Base-by-base conservation (phyloP, 1,140 invertebrate species). In the Neodiprion virginianus region DNA sequence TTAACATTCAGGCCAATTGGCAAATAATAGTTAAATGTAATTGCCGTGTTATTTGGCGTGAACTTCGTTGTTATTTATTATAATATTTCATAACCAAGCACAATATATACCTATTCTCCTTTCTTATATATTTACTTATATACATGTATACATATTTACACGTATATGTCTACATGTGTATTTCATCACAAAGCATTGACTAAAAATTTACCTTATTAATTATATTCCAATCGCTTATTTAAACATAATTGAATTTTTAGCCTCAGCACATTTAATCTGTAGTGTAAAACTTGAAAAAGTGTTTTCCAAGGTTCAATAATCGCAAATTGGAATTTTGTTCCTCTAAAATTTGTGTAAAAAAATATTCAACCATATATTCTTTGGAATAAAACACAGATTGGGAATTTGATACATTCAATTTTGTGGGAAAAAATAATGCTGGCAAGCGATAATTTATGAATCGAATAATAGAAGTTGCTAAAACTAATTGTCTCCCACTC, bases 1-100 rank as follows among this genome's bases (percentile, higher is more conserved):
- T 61, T 8, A 61, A 61, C 53, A 61, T 17, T 17, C 8, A 61
- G 8, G 53, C 53, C 53, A 17, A 61, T 61, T 61, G 53, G 53
- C 53, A 61, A 61, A 61, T 8, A 7, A 61, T 61, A 61, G 53
- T 12, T 61, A 61, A 61, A 61, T 61, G 11, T 61, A 17, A 14
- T 61, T 40, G 28, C 28, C 28, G 72, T 75, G 73, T 78, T 69
- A 78, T 78, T 77, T 72, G 53, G 48, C 23, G 14, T 73, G 21
- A 80, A 77, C 70, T 81, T 82, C 82, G 82, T 83, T 84, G 82
- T 82, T 68, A 75, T 47, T 71, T 71, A 48, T 61, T 61, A 17
- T 17, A 61, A 14, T 61, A 61, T 61, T 72, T 50, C 73, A 72
- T 67, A 72, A 68, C 48, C 67, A 61, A 17, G 65, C 69, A 71